Evolutionary conservation across 2,888 invertebrate genomes (phyloP), one percentile per base, ranked within the genome.

Genomic region (Gonocerus acuteangulatus): DNA sequence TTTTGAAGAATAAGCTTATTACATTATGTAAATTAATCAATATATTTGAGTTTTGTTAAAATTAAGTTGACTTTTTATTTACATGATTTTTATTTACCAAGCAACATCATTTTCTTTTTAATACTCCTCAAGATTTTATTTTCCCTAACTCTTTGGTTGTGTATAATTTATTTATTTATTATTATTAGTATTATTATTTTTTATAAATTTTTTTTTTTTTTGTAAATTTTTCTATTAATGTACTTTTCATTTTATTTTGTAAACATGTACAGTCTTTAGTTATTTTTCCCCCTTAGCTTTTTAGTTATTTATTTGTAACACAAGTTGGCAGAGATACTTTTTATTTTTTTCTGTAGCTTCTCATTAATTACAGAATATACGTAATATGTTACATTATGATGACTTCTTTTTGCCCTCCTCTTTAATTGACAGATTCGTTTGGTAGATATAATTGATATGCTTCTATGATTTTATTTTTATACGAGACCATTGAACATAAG

Each of bases 341-440:
- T 51, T 51, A 34, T 32, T 18, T 27, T 51, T 51, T 51, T 51
- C 36, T 51, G 51, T 51, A 51, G 51, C 51, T 36, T 51, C 51
- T 34, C 51, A 34, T 51, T 19, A 51, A 32, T 13, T 51, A 36
- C 51, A 51, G 51, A 51, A 51, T 51, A 51, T 51, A 51, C 36
- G 21, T 32, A 23, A 51, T 51, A 51, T 51, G 51, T 51, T 51
- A 32, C 32, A 51, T 51, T 19, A 51, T 34, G 16, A 9, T 6
- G 6, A 32, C 32, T 32, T 6, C 11, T 11, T 32, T 32, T 9
- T 9, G 11, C 32, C 32, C 32, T 32, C 11, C 11, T 32, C 32
- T 11, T 32, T 32, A 9, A 32, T 9, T n/a, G n/a, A n/a, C n/a
- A n/a, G n/a, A n/a, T n/a, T n/a, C n/a, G n/a, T n/a, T n/a, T n/a